Base-by-base conservation (phyloP, 2,797 vertebrate genomes). In the Neoniphon sammara region DNA sequence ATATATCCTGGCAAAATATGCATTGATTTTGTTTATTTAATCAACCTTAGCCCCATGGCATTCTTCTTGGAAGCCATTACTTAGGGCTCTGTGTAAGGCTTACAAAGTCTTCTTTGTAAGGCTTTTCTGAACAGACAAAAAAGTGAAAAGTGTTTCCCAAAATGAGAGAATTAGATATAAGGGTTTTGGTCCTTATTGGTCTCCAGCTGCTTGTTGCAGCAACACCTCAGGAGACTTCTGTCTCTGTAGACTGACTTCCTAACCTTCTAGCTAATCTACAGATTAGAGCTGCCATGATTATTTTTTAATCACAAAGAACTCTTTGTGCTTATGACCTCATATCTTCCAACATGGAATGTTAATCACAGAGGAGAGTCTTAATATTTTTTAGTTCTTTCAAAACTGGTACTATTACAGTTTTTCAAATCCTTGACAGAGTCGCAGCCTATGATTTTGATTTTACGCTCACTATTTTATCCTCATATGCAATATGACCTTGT, bases 231-330 rank as follows among this genome's bases (percentile, higher is more conserved):
- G 65, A 23, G 42, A 63, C 56, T 70, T 77, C 44, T 61, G 54
- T 65, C 61, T 67, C 58, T 36, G 27, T 39, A 44, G 42, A 11
- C 30, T 54, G n/a, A 62, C 46, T 54, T 67, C 76, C 36, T 53
- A 66, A 82, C 81, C 0, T 52, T 79, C 39, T 6, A 68, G 15
- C 52, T 85, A 75, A 88, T 80, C 70, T 58, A 23, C 61, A 79
- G 81, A 80, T 88, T 85, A 87, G 42, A 73, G 60, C 68, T 20
- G 50, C 72, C 2, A 2, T 44, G 72, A 66, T 78, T 70, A 58
- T 66, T 65, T 83, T 88, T 78, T 78, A 73, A 84, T 86, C 63
- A 78, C 66, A 75, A 77, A 39, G 34, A 70, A 71, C 36, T 68
- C 58, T 64, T 70, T 83, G 66, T 82, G 49, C 47, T 18, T 60